Base-by-base conservation (phyloP, 2,888 invertebrate genomes). In the Latrodectus elegans region DNA sequence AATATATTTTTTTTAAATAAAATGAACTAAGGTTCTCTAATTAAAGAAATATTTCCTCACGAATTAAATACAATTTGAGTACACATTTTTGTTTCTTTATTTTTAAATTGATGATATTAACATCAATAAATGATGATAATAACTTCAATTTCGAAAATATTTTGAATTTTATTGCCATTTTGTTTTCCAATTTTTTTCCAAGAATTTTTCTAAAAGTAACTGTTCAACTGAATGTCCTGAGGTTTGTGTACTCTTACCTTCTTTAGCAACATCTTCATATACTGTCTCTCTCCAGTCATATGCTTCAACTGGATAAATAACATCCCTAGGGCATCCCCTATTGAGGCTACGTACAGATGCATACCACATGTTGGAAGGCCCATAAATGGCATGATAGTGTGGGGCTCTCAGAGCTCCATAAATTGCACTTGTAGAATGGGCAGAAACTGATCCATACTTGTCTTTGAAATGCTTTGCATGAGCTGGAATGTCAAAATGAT, bases 391-490 rank as follows among this genome's bases (percentile, higher is more conserved):
- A 74, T 87, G 82, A 55, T 83, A 88, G 60, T 88, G 87, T 10
- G 88, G 84, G 8, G 84, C 81, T 76, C 88, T 38, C 51, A 89
- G 51, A 55, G 80, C 82, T n/a, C 89, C 89, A 70, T 89, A 89
- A n/a, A 89, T 85, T 26, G 89, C 89, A 71, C 89, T 86, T 11
- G 89, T 89, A 4, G 89, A 89, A 73, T 84, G 81, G n/a, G 85
- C 89, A 26, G 88, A 88, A 11, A 88, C 82, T 22, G 89, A 89
- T 22, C 89, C 89, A 82, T 89, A 89, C 60, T 89, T 89, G 74
- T 89, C 85, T 67, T 84, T 88, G 15, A 77, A 82, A 68, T 84
- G 84, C 60, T 84, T 83, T 6, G 76, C 76, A 82, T 88, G 76
- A 26, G 71, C n/a, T n/a, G 88, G 72, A 17, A 88, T 74, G 49